Evolutionary conservation across 37 sponge, comb jelly and placozoan species (phyloP).

Genomic region (Cliona cf. orientalis): DNA sequence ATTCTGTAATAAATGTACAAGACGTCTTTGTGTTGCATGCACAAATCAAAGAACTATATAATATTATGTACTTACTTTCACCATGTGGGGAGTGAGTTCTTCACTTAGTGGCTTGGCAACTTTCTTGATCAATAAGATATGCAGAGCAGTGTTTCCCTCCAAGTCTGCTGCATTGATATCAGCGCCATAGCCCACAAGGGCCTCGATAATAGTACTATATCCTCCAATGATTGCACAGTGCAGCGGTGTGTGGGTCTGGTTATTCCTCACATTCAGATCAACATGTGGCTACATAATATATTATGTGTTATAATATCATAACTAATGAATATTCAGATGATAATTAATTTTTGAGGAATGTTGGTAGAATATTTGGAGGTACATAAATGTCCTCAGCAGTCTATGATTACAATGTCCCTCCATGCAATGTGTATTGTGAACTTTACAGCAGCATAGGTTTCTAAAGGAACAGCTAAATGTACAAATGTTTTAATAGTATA

Average conservation of each 20-base stretch:
- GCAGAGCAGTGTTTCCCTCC: constrained; percentile 59
- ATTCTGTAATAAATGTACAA: background rate
- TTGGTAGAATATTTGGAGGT: too few species aligned
- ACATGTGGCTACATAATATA: too few species aligned
- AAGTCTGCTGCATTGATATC: constrained; percentile 49
- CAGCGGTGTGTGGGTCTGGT: constrained; percentile 43
- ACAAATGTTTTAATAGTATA: background rate
- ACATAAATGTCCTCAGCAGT: too few species aligned
- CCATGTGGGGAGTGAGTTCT: constrained; percentile 9
- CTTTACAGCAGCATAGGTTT: too few species aligned
- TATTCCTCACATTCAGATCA: constrained; percentile 30
- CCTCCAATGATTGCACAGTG: constrained; percentile 49
- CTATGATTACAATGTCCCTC: too few species aligned
- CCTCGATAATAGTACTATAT: constrained; percentile 40
- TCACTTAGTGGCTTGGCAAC: background rate
- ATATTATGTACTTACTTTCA: background rate
- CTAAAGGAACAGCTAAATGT: background rate
- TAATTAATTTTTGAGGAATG: too few species aligned
- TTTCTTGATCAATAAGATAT: constrained; percentile 48
- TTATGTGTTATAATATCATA: too few species aligned
- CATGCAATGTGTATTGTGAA: too few species aligned
- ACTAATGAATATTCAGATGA: too few species aligned
- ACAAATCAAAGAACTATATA: background rate
- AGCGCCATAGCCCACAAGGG: constrained; percentile 58
- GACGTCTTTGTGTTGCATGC: background rate